Evolutionary conservation across 2,797 vertebrate species (phyloP), one percentile per base, ranked within the genome.

Genomic region (Catamblyrhynchus diadema): DNA sequence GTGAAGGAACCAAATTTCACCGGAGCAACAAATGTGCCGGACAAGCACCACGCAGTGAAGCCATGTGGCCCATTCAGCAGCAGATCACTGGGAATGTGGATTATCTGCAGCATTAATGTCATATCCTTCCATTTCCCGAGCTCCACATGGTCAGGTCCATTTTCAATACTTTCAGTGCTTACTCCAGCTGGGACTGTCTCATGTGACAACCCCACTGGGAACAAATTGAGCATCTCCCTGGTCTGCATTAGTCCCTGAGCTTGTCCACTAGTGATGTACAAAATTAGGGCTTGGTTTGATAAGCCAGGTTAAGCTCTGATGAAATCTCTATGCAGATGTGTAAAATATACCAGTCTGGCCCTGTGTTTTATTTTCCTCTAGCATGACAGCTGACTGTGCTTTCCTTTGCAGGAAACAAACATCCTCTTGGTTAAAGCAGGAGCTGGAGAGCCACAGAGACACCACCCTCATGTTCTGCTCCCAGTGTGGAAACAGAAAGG

Each of bases 351-450:
- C 33, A 8, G 0, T 62, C 48, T 84, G 41, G 30, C 33, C 37
- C 30, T 12, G 5, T 17, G 54, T 56, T 81, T 72, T 84, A 44
- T 88, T 81, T 86, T 79, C 62, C 37, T 65, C 24, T 77, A 45
- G 73, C 0, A 0, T 88, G 88, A 92, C 73, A 93, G 42, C 60
- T 2, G 30, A 84, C 77, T 60, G 50, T 30, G 53, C 51, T 82
- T 93, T 93, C 62, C 66, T 84, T 88, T 57, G 28, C 66, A 70
- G 67, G 60, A 96, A 96, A 85, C 53, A 89, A 91, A 91, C 67
- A 87, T 85, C 64, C 62, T 92, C 48, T 81, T 73, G 60, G 56
- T 87, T 79, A 73, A 88, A 79, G 54, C 61, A 51, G 50, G 54
- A 69, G 45, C 59, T 92, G 56, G 25, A 87, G 83, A 93, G 79